phyloP scores from a whole-genome alignment of 2,797 vertebrate genomes.

The Dendrocincla tyrannina region DNA sequence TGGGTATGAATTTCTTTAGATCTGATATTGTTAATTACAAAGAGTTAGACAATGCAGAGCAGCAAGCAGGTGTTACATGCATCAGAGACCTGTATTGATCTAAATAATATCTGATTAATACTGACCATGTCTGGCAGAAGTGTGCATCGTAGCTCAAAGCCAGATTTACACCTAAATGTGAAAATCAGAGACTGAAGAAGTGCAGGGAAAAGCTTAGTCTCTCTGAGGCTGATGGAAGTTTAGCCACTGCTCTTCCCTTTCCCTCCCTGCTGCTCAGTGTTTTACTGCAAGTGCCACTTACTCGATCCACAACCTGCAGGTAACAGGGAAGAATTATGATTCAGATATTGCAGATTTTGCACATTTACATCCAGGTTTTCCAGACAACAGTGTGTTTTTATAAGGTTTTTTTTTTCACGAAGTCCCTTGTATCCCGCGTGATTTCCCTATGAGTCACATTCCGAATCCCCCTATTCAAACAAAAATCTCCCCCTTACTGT shows the following conservation, averaged over 20 bases:
- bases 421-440: background rate
- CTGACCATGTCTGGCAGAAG: background rate
- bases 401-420: background rate
- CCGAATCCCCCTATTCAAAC: background rate
- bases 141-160: background rate
- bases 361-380: background rate
- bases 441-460: conserved; percentile 8
- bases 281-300: background rate
- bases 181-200: background rate
- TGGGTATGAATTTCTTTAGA: background rate
- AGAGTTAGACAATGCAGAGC: background rate
- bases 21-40: background rate
- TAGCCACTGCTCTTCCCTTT: background rate
- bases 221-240: background rate
- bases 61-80: background rate
- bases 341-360: background rate
- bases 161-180: background rate
- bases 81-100: background rate
- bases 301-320: background rate
- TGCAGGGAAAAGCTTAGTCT: background rate
- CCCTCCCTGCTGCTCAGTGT: background rate
- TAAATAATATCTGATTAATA: background rate
- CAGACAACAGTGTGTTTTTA: background rate
- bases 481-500: background rate
- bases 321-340: background rate